Evolutionary conservation across 2,113 vertebrate genomes (phyloP).

Genomic region (Ctenomys sociabilis): DNA sequence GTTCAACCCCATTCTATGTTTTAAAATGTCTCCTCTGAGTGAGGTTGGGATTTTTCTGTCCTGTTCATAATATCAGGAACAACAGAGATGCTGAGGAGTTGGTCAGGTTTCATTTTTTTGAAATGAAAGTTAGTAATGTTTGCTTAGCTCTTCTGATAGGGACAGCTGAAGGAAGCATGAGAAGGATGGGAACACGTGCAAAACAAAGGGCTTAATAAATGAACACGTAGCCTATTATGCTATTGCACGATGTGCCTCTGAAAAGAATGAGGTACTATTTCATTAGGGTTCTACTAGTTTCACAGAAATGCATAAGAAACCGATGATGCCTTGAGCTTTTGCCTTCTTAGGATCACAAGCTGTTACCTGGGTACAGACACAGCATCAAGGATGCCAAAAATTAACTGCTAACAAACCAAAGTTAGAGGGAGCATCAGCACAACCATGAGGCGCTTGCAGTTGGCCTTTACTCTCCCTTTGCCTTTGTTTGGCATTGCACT

Average conservation of each 20-base stretch:
- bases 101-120: not conserved
- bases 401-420: not conserved
- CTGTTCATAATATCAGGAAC: not conserved
- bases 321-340: not conserved
- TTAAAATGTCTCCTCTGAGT: not conserved
- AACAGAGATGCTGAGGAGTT: not conserved
- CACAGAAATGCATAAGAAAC: not conserved
- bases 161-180: not conserved
- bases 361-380: not conserved
- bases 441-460: not conserved
- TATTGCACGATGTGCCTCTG: not conserved
- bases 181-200: not conserved
- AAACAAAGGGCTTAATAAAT: not conserved
- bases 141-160: not conserved
- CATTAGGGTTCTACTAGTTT: not conserved
- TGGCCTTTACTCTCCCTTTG: not conserved
- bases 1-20: not conserved
- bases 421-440: not conserved
- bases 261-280: not conserved
- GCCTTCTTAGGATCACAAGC: not conserved
- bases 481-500: not conserved
- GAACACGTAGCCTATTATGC: not conserved
- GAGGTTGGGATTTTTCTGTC: not conserved
- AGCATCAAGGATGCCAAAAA: not conserved
- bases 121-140: not conserved